Base-by-base conservation (phyloP, 2,113 vertebrate genomes). In the Damaliscus lunatus region DNA sequence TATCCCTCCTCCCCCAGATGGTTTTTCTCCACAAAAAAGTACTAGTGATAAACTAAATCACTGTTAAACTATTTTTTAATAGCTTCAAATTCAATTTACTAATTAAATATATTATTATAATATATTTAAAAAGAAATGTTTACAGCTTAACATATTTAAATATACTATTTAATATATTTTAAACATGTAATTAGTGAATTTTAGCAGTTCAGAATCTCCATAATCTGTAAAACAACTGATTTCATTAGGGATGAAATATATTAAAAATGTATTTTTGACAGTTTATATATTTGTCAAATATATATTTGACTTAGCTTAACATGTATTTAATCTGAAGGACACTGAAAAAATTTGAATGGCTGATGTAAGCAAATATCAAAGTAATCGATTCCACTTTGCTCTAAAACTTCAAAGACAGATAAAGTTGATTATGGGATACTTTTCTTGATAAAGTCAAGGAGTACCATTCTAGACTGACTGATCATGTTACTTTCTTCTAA, bases 291-390 rank as follows among this genome's bases (percentile, higher is more conserved):
- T 21, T 71, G n/a, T 36, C 17, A 71, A 36, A 62, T 82, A 95
- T 10, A 50, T 53, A 83, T 88, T 81, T 86, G 11, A 84, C 11
- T 88, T 64, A 85, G 8, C 85, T 93, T 93, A 80, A 78, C 7
- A 53, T 89, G 40, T 84, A 7, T 90, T 93, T 87, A 96, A 90
- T 90, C 31, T 94, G 29, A 93, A 81, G 92, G 40, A 82, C 33
- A 36, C 5, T 96, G 64, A 94, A 92, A 43, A 96, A 74, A 77
- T 90, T 86, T 33, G 88, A 89, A 52, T 48, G 43, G 46, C 31
- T 81, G 7, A 87, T 88, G 6, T 27, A 88, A 90, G 52, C 40
- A 97, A 96, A 88, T 91, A 95, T 85, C 31, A 88, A 97, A 95
- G 59, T 77, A 97, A 96, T 67, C 64, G 8, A 89, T 93, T 94